Evolutionary conservation across 2,797 vertebrate species (phyloP), one percentile per base, ranked within the genome.

Genomic region (Leptatherina wallacei): DNA sequence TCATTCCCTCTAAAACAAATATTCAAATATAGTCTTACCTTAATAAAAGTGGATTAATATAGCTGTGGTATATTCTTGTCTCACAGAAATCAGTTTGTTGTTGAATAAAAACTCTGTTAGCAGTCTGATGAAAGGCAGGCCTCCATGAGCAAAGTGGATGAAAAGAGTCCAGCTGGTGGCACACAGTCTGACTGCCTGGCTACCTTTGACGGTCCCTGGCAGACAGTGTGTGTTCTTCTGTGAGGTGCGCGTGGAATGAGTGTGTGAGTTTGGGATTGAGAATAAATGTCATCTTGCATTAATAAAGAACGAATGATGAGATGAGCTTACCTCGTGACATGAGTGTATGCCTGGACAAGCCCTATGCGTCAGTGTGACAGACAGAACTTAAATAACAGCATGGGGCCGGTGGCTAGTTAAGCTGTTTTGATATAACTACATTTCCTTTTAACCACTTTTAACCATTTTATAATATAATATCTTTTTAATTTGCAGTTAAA

Each of bases 261-360:
- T 78, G 77, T 85, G 80, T 78, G 16, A 75, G 83, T 85, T 73
- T 84, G 82, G 87, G 88, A 91, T 87, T 91, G 87, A 88, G 77
- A 90, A 88, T 89, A 71, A 66, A 80, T 87, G 65, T 94, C 94
- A 92, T 92, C 93, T 93, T 82, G 83, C 92, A 91, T 92, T 92
- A 93, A 93, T 92, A 89, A 74, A 66, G 85, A 86, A 57, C 35
- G 78, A 86, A 47, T 86, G 85, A 92, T 27, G n/a, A 87, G 85
- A 89, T 77, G 82, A 91, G 87, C 80, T 90, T 89, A 92, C 81
- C 82, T 69, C 61, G 72, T 85, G 68, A 84, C 84, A 85, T 68
- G 77, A 77, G 65, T 11, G 56, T 60, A 49, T 73, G 74, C 74
- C 80, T 78, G 68, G 33, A 33, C 1, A 59, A 77, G 65, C 57